Conservation (phyloP, 1,140 invertebrate species). For the Drosophila watanabei region DNA sequence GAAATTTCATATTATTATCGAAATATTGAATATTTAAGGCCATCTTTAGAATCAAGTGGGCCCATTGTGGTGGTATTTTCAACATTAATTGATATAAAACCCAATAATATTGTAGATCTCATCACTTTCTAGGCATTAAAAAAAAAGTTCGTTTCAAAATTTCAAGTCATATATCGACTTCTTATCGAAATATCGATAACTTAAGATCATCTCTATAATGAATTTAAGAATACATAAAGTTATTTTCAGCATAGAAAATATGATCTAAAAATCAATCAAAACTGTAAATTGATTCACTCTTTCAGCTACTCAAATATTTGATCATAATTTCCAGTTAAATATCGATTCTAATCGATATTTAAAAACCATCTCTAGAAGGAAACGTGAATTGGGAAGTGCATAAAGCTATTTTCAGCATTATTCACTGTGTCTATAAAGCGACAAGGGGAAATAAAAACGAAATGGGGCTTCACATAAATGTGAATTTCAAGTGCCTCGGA, state of each 20-base stretch:
- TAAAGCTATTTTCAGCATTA: conserved; percentile 24
- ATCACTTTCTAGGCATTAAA: background rate
- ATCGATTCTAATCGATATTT: background rate
- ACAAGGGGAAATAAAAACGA: background rate
- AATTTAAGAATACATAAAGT: background rate
- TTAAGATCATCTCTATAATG: too few species aligned
- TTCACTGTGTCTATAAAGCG: conserved; percentile 20
- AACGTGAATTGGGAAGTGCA: conserved; percentile 9
- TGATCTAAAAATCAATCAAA: too few species aligned
- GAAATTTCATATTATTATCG: background rate
- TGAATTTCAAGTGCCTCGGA: conserved; percentile 1
- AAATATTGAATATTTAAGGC: background rate
- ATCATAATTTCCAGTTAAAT: background rate
- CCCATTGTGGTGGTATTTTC: background rate
- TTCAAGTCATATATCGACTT: background rate
- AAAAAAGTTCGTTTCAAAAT: background rate
- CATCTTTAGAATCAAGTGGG: background rate
- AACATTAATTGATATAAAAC: background rate
- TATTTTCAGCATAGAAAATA: background rate
- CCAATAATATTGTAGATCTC: background rate
- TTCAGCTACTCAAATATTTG: too few species aligned
- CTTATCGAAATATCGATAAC: background rate
- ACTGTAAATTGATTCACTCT: background rate
- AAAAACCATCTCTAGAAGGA: background rate
- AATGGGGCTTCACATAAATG: conserved; percentile 5